Conservation (phyloP, 1,140 invertebrate genomes). For the Bacillus rossius region DNA sequence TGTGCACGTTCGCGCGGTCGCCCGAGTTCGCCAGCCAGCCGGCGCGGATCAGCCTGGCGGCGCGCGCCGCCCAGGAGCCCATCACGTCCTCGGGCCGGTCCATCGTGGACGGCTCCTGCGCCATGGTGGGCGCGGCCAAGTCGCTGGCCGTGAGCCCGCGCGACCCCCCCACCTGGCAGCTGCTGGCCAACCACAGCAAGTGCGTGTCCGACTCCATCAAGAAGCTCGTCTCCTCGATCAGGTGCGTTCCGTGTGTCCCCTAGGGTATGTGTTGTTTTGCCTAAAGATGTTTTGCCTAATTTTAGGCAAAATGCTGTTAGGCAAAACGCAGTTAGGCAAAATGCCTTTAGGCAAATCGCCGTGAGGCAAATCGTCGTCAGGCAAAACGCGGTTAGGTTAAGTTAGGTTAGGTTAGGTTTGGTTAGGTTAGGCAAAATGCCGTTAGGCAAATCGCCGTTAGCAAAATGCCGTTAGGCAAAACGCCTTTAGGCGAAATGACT, state of each 20-base stretch:
- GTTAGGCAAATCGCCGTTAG: too few relatives aligned
- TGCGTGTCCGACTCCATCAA: slow-evolving; percentile 96
- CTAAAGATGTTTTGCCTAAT: too few relatives aligned
- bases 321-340: too few relatives aligned
- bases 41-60: slow-evolving; percentile 80
- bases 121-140: slow-evolving; percentile 88
- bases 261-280: too few relatives aligned
- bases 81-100: slow-evolving; percentile 59
- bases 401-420: too few relatives aligned
- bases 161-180: slow-evolving; percentile 91
- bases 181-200: slow-evolving; percentile 89
- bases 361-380: too few relatives aligned
- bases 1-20: slow-evolving; percentile 89
- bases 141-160: slow-evolving; percentile 81
- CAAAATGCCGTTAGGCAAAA: too few relatives aligned
- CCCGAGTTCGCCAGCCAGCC: slow-evolving; percentile 91
- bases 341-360: too few relatives aligned
- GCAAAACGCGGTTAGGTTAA: too few relatives aligned
- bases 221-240: slow-evolving; percentile 82
- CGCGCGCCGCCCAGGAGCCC: slow-evolving; percentile 74
- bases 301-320: too few relatives aligned
- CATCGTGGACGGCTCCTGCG: slow-evolving; percentile 78
- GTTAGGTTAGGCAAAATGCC: too few relatives aligned
- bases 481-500: too few relatives aligned
- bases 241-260: slow-evolving; percentile 47